Conservation (phyloP, 1,140 invertebrate genomes). For the Bemisia tabaci region DNA sequence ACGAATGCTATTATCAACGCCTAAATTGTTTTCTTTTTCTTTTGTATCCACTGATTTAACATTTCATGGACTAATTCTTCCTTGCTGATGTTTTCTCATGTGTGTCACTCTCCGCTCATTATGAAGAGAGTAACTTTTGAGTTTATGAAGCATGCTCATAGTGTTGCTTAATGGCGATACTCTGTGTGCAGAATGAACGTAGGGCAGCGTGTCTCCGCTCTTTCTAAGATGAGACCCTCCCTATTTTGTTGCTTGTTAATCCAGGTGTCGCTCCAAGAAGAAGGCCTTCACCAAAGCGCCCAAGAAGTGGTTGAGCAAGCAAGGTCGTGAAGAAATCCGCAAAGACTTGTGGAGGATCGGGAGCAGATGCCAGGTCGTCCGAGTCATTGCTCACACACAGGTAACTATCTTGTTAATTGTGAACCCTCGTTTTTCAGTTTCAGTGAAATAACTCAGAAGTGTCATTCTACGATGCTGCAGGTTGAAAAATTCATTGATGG, state of each 20-base stretch:
- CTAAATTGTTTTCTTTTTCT: too few relatives aligned
- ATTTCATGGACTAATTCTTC: too few relatives aligned
- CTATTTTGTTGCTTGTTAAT: conserved; percentile 20
- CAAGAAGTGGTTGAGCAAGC: conserved; percentile 97
- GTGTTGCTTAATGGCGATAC: conserved; percentile 19
- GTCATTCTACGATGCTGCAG: too few relatives aligned
- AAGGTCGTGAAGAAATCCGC: conserved; percentile 93
- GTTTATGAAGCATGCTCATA: not conserved
- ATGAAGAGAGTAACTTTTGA: conserved; percentile 22
- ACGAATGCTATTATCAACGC: too few relatives aligned
- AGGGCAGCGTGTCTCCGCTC: conserved; percentile 45
- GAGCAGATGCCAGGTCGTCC: conserved; percentile 94
- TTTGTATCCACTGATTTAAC: too few relatives aligned
- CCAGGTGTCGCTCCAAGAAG: conserved; percentile 99
- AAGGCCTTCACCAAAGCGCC: conserved; percentile 98
- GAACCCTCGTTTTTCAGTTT: too few relatives aligned
- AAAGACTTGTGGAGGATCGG: conserved; percentile 93
- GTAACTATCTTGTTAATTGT: conserved; percentile 35
- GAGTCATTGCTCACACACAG: conserved; percentile 96
- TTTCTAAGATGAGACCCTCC: conserved; percentile 36
- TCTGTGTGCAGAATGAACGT: conserved; percentile 26
- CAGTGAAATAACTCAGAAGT: too few relatives aligned
- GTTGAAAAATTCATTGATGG: too few relatives aligned
- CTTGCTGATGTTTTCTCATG: too few relatives aligned
- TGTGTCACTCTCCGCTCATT: conserved; percentile 25